phyloP scores from a whole-genome alignment of 1,140 invertebrate genomes.

The Meloidogyne chitwoodi region DNA sequence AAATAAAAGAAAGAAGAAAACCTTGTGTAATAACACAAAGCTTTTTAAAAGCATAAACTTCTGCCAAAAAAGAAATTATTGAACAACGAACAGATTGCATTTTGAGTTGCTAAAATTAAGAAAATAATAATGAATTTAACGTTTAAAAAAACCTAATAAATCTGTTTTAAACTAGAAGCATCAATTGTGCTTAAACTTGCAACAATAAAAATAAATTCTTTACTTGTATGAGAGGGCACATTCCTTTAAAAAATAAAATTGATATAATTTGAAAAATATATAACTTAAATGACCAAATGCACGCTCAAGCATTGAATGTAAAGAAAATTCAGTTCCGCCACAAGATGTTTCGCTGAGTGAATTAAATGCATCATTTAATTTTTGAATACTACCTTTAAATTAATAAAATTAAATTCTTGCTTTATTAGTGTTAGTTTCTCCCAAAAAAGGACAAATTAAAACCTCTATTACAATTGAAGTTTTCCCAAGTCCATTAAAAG shows the following conservation, averaged over 20 bases:
- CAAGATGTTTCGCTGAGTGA: slow-evolving; percentile 10
- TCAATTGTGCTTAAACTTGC: slow-evolving; percentile 26
- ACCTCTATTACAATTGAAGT: too few relatives aligned
- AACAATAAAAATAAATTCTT: slow-evolving; percentile 29
- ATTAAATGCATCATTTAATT: slow-evolving; percentile 17
- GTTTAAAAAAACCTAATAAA: slow-evolving; percentile 16
- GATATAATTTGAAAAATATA: slow-evolving; percentile 21
- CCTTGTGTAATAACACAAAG: slow-evolving; percentile 26
- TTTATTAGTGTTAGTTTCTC: neutral
- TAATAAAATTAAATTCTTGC: neutral
- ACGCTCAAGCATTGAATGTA: slow-evolving; percentile 17
- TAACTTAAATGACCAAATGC: slow-evolving; percentile 20
- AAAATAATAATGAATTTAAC: neutral
- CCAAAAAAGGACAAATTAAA: too few relatives aligned
- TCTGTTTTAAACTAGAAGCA: slow-evolving; percentile 5
- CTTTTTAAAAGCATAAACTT: slow-evolving; percentile 31
- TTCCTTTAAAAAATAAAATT: slow-evolving; percentile 10
- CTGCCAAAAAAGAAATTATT: slow-evolving; percentile 25
- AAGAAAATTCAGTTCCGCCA: slow-evolving; percentile 32
- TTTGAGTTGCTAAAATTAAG: slow-evolving; percentile 28
- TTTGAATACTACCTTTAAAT: slow-evolving; percentile 14
- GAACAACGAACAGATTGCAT: slow-evolving; percentile 31
- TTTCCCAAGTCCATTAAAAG: neutral
- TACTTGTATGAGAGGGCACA: slow-evolving; percentile 29
- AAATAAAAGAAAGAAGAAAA: neutral